Evolutionary conservation across 2,888 invertebrate genomes (phyloP).

Genomic region (Zygothrica quintamaculata): DNA sequence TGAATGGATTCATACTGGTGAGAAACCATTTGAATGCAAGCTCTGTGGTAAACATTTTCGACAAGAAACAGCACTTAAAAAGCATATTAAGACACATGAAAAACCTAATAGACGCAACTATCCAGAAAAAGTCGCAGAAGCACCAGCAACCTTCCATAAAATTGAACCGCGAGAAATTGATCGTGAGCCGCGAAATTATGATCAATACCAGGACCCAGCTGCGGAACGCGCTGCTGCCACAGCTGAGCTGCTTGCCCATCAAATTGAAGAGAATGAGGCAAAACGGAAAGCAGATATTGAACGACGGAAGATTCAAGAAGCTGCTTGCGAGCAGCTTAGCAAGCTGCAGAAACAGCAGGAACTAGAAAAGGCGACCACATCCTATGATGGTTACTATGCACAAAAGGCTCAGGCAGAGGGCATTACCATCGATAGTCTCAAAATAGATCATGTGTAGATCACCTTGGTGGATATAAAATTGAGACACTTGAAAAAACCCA

Average conservation of each 20-base stretch:
- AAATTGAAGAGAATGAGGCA: constrained; percentile 78
- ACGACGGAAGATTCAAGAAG: constrained; percentile 78
- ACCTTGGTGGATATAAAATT: constrained; percentile 6
- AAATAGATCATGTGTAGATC: constrained; percentile 69
- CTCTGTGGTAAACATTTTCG: constrained; percentile 82
- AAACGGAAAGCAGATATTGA: constrained; percentile 79
- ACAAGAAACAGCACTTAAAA: constrained; percentile 81
- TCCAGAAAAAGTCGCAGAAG: constrained; percentile 44
- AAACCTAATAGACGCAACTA: constrained; percentile 67
- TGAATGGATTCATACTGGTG: constrained; percentile 84
- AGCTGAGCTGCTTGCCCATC: constrained; percentile 79
- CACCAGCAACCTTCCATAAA: constrained; percentile 59
- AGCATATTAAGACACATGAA: constrained; percentile 82
- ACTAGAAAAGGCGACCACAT: constrained; percentile 72
- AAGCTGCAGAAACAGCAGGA: constrained; percentile 74
- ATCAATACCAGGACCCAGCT: constrained; percentile 74
- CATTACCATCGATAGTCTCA: constrained; percentile 64
- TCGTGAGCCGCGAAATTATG: constrained; percentile 66
- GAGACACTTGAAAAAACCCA: constrained; percentile 33
- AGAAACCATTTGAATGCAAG: constrained; percentile 82
- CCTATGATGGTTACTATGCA: constrained; percentile 72
- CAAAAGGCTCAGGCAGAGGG: constrained; percentile 75
- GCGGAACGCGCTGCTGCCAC: constrained; percentile 76
- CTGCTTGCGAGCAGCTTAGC: constrained; percentile 76
- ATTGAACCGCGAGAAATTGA: constrained; percentile 62